phyloP scores from a whole-genome alignment of 2,888 invertebrate genomes.

The Bimastos eiseni region DNA sequence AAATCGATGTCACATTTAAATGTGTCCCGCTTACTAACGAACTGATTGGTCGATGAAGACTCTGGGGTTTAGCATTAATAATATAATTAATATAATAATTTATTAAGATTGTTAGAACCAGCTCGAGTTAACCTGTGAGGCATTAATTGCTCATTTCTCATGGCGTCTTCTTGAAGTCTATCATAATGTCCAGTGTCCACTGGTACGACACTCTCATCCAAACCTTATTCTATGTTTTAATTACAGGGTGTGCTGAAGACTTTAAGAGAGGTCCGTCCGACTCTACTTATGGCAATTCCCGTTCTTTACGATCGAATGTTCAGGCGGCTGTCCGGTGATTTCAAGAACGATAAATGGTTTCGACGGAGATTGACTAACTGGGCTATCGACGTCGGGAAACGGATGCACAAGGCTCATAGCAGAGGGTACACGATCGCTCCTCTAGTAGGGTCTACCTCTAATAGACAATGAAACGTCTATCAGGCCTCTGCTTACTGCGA shows the following conservation, averaged over 20 bases:
- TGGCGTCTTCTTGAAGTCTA: too few relatives aligned
- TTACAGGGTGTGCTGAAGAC: slow-evolving; percentile 48
- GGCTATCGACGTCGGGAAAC: background rate
- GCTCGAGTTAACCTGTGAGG: too few relatives aligned
- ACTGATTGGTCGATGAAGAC: too few relatives aligned
- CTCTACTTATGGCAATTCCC: slow-evolving; percentile 83
- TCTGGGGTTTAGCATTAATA: too few relatives aligned
- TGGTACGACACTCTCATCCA: background rate
- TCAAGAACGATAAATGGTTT: slow-evolving; percentile 49
- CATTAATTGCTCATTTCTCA: too few relatives aligned
- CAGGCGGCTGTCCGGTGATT: slow-evolving; percentile 79
- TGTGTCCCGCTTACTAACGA: too few relatives aligned
- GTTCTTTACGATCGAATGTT: slow-evolving; percentile 91
- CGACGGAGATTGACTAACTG: background rate
- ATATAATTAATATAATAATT: too few relatives aligned
- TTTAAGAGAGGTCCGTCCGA: slow-evolving; percentile 73
- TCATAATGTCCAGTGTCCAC: too few relatives aligned
- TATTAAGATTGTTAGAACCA: too few relatives aligned
- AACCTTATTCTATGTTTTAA: slow-evolving; percentile 47
- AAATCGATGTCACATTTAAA: too few relatives aligned
- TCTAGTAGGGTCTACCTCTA: background rate
- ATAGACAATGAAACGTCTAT: background rate
- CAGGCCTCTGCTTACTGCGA: too few relatives aligned
- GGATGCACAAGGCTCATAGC: background rate
- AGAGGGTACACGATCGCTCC: background rate